Evolutionary conservation across 2,888 invertebrate species (phyloP), one percentile per base, ranked within the genome.

Genomic region (Ypsolopha scabrella): DNA sequence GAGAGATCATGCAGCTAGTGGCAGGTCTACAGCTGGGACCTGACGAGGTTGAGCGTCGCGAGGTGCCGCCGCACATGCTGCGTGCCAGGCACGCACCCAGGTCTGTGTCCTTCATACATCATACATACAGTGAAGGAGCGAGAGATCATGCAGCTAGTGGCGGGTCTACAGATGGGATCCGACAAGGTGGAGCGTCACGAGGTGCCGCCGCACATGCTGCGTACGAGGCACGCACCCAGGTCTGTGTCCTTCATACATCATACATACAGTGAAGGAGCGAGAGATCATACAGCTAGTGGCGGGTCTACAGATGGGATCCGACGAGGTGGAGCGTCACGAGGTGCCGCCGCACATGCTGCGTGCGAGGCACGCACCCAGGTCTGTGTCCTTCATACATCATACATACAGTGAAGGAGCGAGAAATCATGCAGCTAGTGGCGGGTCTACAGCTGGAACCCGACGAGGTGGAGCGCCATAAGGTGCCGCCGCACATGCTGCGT

Each of bases 271-370:
- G 74, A 95, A 96, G 71, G 95, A 96, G 75, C 89, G 95, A 4
- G 96, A 96, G 85, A 95, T 96, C 60, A 94, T 95, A 80, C 96
- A 96, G 82, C 91, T 96, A 90, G 94, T 96, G 57, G 94, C 95
- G 11, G 96, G 95, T 14, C 81, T 96, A 62, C 95, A 93, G 67
- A 87, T 96, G 51, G 92, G 92, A 46, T 93, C 93, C 50, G 61
- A 79, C 59, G 48, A 86, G 87, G 63, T 89, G 78, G 64, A 88
- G 87, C 81, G 91, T 87, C 81, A 88, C 80, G 78, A n/a, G 38
- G 9, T 38, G 8, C 38, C 38, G 6, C 9, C 38, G 38, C 2
- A 8, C n/a, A n/a, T 8, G 6, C n/a, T n/a, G n/a, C n/a, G n/a
- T n/a, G n/a, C 6, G 3, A 8, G 3, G 6, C 3, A n/a, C 1